A percentile compares a stretch with the other conserved stretches of the same genome.
phyloP scores from a whole-genome alignment of 2,113 vertebrate species.

The Bostrychus sinensis region DNA sequence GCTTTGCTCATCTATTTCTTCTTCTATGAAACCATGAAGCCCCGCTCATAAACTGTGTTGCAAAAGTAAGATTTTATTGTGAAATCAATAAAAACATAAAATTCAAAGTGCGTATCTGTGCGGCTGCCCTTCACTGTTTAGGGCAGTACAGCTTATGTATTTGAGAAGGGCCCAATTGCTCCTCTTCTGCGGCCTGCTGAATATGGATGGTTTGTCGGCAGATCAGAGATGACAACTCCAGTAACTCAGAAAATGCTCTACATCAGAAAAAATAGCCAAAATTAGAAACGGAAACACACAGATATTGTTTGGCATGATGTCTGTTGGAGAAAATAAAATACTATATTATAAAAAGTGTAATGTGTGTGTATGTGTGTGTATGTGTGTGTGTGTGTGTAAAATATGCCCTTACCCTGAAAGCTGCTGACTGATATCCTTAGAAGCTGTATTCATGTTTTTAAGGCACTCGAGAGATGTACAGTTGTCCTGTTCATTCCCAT shows the following conservation, averaged over 20 bases:
- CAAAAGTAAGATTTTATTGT: neutral
- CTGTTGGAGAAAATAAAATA: neutral
- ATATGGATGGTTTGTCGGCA: conserved; percentile 77
- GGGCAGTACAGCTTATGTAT: conserved; percentile 60
- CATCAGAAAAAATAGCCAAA: neutral
- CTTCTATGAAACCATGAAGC: too few species aligned
- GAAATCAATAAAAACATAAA: conserved; percentile 3
- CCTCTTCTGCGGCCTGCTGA: conserved; percentile 71
- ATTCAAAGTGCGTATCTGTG: conserved; percentile 12
- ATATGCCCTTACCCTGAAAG: conserved; percentile 63
- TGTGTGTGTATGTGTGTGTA: too few species aligned
- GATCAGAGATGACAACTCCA: conserved; percentile 78
- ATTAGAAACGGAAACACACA: neutral
- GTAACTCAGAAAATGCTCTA: conserved; percentile 66
- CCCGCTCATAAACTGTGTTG: neutral
- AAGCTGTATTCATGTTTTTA: conserved; percentile 59
- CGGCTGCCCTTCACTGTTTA: conserved; percentile 23
- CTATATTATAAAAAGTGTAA: neutral
- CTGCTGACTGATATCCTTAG: conserved; percentile 68
- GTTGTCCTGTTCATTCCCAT: conserved; percentile 51
- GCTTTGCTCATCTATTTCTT: too few species aligned
- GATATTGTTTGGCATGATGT: neutral
- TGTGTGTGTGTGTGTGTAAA: too few species aligned
- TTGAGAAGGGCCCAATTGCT: conserved; percentile 57
- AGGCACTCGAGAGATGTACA: conserved; percentile 61